A percentile compares a stretch with the other conserved stretches of the same genome.
Conservation (phyloP, 2,797 vertebrate species). For the Lutjanus argentimaculatus region DNA sequence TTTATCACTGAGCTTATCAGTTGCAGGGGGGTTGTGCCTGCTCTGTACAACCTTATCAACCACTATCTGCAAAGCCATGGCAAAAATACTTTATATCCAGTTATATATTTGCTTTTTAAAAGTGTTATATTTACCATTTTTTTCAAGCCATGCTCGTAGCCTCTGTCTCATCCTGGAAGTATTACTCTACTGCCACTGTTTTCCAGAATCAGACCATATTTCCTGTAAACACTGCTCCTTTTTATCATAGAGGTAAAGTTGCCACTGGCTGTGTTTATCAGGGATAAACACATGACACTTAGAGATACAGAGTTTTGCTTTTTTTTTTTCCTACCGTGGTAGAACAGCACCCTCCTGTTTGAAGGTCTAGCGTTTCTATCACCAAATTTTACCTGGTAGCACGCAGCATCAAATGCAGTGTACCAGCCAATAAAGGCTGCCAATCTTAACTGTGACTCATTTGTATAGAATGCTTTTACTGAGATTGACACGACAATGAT, state of each 20-base stretch:
- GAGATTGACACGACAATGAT: neutral
- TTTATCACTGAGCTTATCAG: slow-evolving; percentile 40
- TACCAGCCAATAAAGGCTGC: neutral
- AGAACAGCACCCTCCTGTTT: neutral
- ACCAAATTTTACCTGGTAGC: neutral
- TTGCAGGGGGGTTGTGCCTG: slow-evolving; percentile 11
- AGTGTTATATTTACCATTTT: neutral
- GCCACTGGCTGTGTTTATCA: slow-evolving; percentile 2
- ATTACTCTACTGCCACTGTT: neutral
- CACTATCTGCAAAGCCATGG: neutral
- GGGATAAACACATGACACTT: slow-evolving; percentile 14
- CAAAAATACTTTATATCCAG: neutral
- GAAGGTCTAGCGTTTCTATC: neutral
- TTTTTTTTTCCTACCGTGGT: neutral
- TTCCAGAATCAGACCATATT: slow-evolving; percentile 6
- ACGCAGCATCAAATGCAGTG: neutral
- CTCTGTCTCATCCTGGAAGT: too few species aligned
- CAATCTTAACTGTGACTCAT: neutral
- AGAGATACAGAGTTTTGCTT: neutral
- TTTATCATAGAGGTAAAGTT: slow-evolving; percentile 3
- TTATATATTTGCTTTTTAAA: neutral
- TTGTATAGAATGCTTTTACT: slow-evolving; percentile 6
- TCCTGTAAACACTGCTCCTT: slow-evolving; percentile 7
- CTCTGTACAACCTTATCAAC: neutral
- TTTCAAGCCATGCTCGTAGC: neutral